A percentile compares a stretch with the other conserved stretches of the same genome.
Conservation (phyloP, 2,888 invertebrate species). For the Timandra comae region DNA sequence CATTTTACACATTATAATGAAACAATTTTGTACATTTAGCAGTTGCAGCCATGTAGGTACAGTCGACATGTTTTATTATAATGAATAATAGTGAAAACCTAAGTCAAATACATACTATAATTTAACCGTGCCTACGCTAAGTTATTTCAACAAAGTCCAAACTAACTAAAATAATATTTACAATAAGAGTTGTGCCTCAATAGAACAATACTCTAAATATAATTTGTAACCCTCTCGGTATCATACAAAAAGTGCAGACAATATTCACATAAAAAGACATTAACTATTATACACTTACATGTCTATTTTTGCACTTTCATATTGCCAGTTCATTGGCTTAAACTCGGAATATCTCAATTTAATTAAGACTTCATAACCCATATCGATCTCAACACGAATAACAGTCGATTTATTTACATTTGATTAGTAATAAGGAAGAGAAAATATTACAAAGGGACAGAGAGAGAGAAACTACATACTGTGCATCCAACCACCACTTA, state of each 20-base stretch:
- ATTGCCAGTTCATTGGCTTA: conserved; percentile 71
- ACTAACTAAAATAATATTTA: conserved; percentile 66
- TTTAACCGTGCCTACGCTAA: conserved; percentile 37
- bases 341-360: conserved; percentile 75
- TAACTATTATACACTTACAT: conserved; percentile 67
- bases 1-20: conserved; percentile 4
- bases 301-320: conserved; percentile 73
- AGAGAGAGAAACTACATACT: conserved; percentile 29
- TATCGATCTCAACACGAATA: conserved; percentile 52
- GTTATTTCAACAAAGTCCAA: conserved; percentile 50
- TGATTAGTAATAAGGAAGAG: conserved; percentile 52
- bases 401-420: conserved; percentile 61
- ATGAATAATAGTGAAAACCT: background rate
- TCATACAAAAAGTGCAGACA: conserved; percentile 70
- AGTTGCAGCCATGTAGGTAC: too few species aligned
- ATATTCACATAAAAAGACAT: conserved; percentile 68
- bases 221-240: conserved; percentile 58
- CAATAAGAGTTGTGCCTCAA: conserved; percentile 72
- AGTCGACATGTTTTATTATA: too few species aligned
- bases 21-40: too few species aligned
- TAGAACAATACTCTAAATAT: conserved; percentile 53
- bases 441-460: conserved; percentile 55
- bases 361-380: conserved; percentile 70
- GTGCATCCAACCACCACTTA: conserved; percentile 33
- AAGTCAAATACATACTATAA: background rate